Conservation (phyloP, 1,140 invertebrate genomes). For the Anagrus nilaparvatae region DNA sequence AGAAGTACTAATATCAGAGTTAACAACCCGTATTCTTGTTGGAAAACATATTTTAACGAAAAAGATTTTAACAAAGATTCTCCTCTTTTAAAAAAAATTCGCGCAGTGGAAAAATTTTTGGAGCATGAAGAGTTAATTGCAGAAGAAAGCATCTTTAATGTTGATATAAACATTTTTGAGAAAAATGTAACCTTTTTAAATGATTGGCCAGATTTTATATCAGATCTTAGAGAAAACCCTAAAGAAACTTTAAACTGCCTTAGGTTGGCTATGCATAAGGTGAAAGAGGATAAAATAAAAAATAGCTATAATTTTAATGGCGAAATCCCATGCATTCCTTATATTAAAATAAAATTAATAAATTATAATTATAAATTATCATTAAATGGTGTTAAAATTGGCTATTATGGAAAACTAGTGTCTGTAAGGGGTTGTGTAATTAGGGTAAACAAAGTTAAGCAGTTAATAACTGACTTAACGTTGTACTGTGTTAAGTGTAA, state of each 20-base stretch:
- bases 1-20: no score
- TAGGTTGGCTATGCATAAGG: constrained; percentile 64
- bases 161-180: constrained; percentile 55
- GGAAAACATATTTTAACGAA: constrained; percentile 59
- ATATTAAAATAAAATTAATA: constrained; percentile 54
- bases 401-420: constrained; percentile 73
- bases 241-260: constrained; percentile 53
- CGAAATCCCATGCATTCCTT: constrained; percentile 20
- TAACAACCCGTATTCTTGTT: constrained; percentile 52
- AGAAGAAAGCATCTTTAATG: constrained; percentile 47
- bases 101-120: constrained; percentile 46
- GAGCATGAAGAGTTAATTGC: constrained; percentile 41
- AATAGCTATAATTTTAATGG: constrained; percentile 12
- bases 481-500: constrained; percentile 52
- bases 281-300: constrained; percentile 22
- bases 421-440: constrained; percentile 79
- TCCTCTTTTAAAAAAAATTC: constrained; percentile 41
- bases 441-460: constrained; percentile 64
- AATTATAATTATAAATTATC: constrained; percentile 59
- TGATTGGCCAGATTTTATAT: constrained; percentile 52
- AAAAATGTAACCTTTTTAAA: constrained; percentile 48
- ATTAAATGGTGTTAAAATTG: constrained; percentile 66
- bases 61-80: constrained; percentile 46
- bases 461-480: constrained; percentile 65
- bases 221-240: constrained; percentile 55